Conservation (phyloP, 2,888 invertebrate species). For the Allolobophora icterica region DNA sequence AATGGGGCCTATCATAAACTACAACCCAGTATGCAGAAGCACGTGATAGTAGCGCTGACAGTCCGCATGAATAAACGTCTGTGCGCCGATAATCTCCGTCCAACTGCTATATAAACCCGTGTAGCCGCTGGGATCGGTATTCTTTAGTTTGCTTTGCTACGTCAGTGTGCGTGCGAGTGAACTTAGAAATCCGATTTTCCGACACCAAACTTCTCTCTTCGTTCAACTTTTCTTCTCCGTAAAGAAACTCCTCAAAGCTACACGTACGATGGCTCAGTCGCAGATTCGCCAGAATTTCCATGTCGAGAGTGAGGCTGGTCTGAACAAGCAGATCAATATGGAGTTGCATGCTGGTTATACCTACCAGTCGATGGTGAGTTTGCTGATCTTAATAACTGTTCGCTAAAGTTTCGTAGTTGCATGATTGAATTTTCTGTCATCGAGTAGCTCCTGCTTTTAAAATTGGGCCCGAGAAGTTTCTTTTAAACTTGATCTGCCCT, state of each 20-base stretch:
- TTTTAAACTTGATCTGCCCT: too few species aligned
- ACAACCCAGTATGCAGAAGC: not conserved
- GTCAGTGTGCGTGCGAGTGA: constrained; percentile 65
- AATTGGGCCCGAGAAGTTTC: too few species aligned
- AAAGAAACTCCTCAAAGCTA: not conserved
- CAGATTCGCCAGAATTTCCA: constrained; percentile 65
- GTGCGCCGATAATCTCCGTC: not conserved
- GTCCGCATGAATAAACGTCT: not conserved
- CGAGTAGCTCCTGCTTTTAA: not conserved
- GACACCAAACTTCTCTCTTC: not conserved
- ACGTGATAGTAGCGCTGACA: constrained; percentile 5
- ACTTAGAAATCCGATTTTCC: constrained; percentile 28
- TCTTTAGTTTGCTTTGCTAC: constrained; percentile 58
- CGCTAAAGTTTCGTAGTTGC: not conserved
- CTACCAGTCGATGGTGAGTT: constrained; percentile 64
- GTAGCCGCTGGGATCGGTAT: not conserved
- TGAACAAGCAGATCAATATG: constrained; percentile 65
- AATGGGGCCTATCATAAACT: not conserved
- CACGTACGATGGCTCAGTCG: not conserved
- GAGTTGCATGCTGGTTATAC: constrained; percentile 64
- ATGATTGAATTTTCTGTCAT: not conserved
- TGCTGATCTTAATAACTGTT: not conserved
- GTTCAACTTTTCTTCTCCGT: not conserved
- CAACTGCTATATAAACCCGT: constrained; percentile 5
- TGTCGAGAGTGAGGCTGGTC: constrained; percentile 61